These are phyloP conservation scores for Lophura nycthemera DNA, from an alignment of 2,113 vertebrate species.

Conservation along the genomic window DNA sequence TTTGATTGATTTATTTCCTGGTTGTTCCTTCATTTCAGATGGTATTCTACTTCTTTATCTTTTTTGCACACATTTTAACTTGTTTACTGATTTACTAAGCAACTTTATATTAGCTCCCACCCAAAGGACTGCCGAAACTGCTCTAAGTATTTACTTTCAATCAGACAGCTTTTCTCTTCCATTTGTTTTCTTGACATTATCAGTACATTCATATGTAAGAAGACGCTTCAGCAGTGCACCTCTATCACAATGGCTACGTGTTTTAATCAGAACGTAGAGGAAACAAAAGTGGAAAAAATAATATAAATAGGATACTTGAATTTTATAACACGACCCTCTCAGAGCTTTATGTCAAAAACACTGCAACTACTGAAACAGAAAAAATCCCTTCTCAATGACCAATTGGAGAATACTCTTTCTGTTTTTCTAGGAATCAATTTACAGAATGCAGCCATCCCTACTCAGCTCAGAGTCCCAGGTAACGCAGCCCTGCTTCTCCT, in stretches of 20 bases:
- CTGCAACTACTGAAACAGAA: background rate
- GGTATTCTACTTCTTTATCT: slow-evolving; percentile 71
- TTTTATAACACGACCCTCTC: slow-evolving; percentile 29
- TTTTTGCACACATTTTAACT: slow-evolving; percentile 74
- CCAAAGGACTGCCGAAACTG: slow-evolving; percentile 66
- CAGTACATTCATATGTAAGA: slow-evolving; percentile 42
- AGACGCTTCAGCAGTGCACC: slow-evolving; percentile 48
- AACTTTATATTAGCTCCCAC: slow-evolving; percentile 72
- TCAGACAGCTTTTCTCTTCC: slow-evolving; percentile 68
- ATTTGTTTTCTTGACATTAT: slow-evolving; percentile 78
- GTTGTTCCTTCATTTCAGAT: slow-evolving; percentile 51
- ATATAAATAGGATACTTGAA: slow-evolving; percentile 59
- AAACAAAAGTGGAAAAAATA: slow-evolving; percentile 52
- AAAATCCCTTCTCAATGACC: background rate
- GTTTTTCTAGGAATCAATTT: slow-evolving; percentile 5
- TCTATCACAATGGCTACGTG: slow-evolving; percentile 43
- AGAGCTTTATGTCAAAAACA: background rate
- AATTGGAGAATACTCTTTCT: background rate
- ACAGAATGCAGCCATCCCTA: background rate
- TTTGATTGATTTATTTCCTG: slow-evolving; percentile 62
- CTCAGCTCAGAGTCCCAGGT: background rate
- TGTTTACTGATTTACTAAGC: slow-evolving; percentile 76
- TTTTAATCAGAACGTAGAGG: slow-evolving; percentile 62
- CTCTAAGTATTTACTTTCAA: slow-evolving; percentile 74
- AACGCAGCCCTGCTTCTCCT: background rate